Evolutionary conservation across 2,113 vertebrate genomes (phyloP), one percentile per base, ranked within the genome.

Genomic region (Etia nguti): DNA sequence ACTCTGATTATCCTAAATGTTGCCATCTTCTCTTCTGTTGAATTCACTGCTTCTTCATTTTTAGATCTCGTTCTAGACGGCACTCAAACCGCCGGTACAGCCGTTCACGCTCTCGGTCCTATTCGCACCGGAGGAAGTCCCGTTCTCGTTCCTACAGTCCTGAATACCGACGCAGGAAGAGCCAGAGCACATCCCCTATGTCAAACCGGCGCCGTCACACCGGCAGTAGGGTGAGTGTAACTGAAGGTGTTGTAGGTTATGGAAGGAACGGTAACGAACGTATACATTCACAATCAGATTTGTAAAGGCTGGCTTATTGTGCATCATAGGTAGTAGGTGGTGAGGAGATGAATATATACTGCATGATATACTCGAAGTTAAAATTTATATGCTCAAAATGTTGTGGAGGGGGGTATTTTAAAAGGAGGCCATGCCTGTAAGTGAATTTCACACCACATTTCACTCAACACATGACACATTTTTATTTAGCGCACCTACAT

Each of bases 171-270:
- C 97, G 97, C 60, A 96, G 96, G 88, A 97, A 96, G 91, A 98
- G 97, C 95, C 97, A 97, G 84, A 99, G 98, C 91, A 96, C 96
- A 36, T 99, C 98, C 41, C 98, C 98, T 9, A 97, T 97, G 96
- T 98, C 97, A 41, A 98, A 96, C 95, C 96, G 97, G 26, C 97
- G 97, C 88, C 96, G 96, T 80, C 97, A 98, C 87, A 95, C 96
- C 84, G 97, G 97, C 92, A 98, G 97, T 96, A 97, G 97, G 96
- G 98, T 99, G 95, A 95, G 97, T 97, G 16, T 79, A 26, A 56
- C 15, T 50, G 16, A 80, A 41, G 11, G 29, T 75, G 15, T 29
- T 48, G 43, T 70, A 41, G 62, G 62, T 38, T 70, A 24, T 56
- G 16, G 36, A 55, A 55, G 31, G 31, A 73, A 29, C 41, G 18